phyloP scores from a whole-genome alignment of 2,888 invertebrate genomes.

The Agriopis marginaria region DNA sequence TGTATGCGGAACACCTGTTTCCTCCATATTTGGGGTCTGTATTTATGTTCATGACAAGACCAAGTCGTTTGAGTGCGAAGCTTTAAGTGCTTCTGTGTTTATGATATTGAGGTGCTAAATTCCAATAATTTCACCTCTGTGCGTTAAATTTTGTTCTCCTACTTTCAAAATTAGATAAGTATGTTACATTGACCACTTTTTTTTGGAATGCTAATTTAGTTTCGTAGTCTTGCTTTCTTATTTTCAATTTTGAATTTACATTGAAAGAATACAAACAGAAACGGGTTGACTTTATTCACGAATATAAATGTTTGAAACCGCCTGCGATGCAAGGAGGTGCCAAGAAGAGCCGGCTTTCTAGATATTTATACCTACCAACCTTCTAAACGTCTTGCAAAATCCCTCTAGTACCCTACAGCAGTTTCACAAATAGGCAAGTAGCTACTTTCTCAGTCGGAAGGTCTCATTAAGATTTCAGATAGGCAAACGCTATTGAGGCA shows the following conservation, averaged over 20 bases:
- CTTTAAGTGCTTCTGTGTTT: conserved; percentile 17
- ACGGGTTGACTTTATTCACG: background rate
- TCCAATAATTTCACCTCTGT: conserved; percentile 6
- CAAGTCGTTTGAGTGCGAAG: conserved; percentile 15
- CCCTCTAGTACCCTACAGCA: conserved; percentile 10
- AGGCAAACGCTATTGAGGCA: conserved; percentile 40
- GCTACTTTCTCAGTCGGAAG: conserved; percentile 36
- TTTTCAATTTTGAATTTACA: too few relatives aligned
- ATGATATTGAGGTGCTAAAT: conserved; percentile 17
- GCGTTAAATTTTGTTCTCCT: background rate
- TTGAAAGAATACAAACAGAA: too few relatives aligned
- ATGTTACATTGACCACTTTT: too few relatives aligned
- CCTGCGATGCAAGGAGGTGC: background rate
- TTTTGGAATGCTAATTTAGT: too few relatives aligned
- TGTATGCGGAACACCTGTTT: conserved; percentile 41
- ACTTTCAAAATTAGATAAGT: background rate
- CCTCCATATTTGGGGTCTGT: conserved; percentile 36
- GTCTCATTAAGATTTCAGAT: conserved; percentile 48
- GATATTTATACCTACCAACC: conserved; percentile 8
- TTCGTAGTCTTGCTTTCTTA: too few relatives aligned
- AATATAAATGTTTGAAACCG: background rate
- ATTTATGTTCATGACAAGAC: conserved; percentile 36
- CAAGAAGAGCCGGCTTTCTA: background rate
- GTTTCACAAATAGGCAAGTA: conserved; percentile 32
- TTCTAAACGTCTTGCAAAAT: conserved; percentile 7